Conservation (phyloP, 2,888 invertebrate species). For the Ophonus ardosiacus region DNA sequence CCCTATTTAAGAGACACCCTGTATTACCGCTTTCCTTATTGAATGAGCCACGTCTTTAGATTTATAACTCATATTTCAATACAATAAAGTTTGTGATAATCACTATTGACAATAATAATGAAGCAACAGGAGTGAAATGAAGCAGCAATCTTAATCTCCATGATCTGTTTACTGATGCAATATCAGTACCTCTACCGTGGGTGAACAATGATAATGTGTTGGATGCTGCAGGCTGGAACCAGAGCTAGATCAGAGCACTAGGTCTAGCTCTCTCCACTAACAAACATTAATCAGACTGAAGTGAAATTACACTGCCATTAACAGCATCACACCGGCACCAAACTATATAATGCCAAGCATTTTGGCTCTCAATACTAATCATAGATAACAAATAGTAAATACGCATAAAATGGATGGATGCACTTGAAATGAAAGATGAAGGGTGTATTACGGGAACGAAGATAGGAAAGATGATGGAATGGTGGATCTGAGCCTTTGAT, state of each 20-base stretch:
- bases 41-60: too few species aligned
- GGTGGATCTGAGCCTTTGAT: too few species aligned
- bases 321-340: slow-evolving; percentile 28
- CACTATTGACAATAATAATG: not conserved
- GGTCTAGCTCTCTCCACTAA: not conserved
- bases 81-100: too few species aligned
- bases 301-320: slow-evolving; percentile 44
- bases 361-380: slow-evolving; percentile 6
- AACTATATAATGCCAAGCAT: not conserved
- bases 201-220: slow-evolving; percentile 18
- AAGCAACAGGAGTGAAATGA: not conserved
- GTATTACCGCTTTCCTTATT: too few species aligned
- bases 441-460: too few species aligned
- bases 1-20: too few species aligned
- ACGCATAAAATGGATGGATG: too few species aligned
- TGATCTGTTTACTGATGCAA: slow-evolving; percentile 4
- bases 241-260: not conserved
- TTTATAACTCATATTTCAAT: too few species aligned
- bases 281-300: slow-evolving; percentile 42
- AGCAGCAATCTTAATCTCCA: not conserved
- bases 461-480: too few species aligned
- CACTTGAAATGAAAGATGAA: too few species aligned
- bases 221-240: not conserved
- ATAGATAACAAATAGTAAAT: too few species aligned
- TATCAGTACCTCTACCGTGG: not conserved